Base-by-base conservation (phyloP, 2,888 invertebrate genomes). In the Acronicta leporina region DNA sequence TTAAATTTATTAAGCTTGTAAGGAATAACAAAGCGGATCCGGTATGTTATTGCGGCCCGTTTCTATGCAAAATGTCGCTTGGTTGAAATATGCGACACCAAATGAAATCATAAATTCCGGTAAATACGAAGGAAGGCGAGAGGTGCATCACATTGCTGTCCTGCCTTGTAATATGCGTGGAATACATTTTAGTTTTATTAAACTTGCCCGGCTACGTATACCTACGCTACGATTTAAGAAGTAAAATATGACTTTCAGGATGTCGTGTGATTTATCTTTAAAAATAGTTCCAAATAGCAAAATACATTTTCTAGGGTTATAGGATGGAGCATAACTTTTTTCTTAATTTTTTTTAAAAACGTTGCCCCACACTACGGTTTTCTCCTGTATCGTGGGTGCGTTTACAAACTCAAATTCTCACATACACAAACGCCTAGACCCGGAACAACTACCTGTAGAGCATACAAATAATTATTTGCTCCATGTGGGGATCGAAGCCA, bases 101-200 rank as follows among this genome's bases (percentile, higher is more conserved):
- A 92, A 92, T 92, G 90, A 92, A 92, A 91, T 89, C 90, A 91
- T 92, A 92, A 92, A 92, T 92, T 90, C 80, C 77, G 72, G 87
- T 87, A 86, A 90, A 89, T 87, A 88, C 80, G 82, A 80, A 67
- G 77, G 75, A 84, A 77, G 78, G 77, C 77, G 73, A 79, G 68
- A 79, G 80, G 84, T 81, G 81, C 79, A 77, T 77, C 77, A 77
- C 73, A 69, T 73, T 75, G 71, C 71, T 71, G 75, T 77, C 77
- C 76, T 64, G 68, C 57, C 68, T 74, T 74, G 72, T 70, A 65
- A 63, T 56, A 52, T 42, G 60, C 62, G 51, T 51, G 35, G 40
- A 53, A 47, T 25, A n/a, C 14, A 8, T 61, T 53, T 48, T 60
- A 46, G 9, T 68, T 67, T 73, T 76, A 76, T 73, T 62, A 68